These are phyloP conservation scores for Muntiacus reevesi DNA, from an alignment of 2,113 vertebrate species.

Conservation along the genomic window DNA sequence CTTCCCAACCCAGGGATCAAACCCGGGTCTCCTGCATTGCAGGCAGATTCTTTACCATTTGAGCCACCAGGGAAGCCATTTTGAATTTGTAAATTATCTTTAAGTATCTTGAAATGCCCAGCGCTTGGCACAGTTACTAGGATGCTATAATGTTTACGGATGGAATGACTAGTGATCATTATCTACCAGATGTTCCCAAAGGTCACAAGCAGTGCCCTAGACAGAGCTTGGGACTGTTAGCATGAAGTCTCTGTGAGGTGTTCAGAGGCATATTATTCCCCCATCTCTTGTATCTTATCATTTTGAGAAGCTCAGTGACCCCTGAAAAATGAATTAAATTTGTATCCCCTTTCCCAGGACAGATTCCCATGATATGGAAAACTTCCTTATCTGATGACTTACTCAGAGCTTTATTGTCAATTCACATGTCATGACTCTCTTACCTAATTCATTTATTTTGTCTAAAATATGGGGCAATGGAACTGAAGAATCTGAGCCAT, in stretches of 20 bases:
- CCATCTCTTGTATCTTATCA: background rate
- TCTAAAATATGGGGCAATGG: background rate
- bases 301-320: background rate
- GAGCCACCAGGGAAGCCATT: background rate
- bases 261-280: background rate
- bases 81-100: background rate
- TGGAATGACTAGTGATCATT: background rate
- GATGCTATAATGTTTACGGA: background rate
- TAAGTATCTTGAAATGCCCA: background rate
- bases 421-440: background rate
- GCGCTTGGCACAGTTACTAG: background rate
- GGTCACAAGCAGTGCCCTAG: background rate
- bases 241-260: background rate
- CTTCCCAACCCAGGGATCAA: background rate
- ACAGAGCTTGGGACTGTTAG: background rate
- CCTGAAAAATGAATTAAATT: background rate
- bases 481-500: background rate
- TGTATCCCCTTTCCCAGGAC: background rate
- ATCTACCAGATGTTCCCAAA: background rate
- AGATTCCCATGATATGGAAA: background rate
- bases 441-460: background rate
- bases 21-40: background rate
- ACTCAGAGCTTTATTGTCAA: background rate
- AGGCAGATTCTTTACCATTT: background rate
- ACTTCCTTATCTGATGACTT: background rate